Conservation (phyloP, 2,888 invertebrate genomes). For the Mycalesis mineus region DNA sequence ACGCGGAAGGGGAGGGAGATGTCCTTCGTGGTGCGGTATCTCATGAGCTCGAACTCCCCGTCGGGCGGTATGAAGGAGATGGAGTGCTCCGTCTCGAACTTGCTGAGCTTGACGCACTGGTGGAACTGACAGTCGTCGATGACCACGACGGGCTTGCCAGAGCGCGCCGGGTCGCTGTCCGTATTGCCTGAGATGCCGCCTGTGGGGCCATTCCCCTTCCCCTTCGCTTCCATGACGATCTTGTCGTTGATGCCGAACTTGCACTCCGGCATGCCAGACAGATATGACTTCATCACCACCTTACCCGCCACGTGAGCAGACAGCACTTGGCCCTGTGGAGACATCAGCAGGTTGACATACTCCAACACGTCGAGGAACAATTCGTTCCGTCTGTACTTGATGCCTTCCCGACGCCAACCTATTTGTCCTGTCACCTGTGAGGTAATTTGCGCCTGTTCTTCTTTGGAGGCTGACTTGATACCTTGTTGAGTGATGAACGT, state of each 20-base stretch:
- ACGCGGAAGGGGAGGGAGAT: slow-evolving; percentile 99
- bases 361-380: slow-evolving; percentile 99
- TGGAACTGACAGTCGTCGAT: slow-evolving; percentile 99
- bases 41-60: slow-evolving; percentile 99
- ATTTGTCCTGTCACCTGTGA: slow-evolving; percentile 99
- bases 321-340: slow-evolving; percentile 98
- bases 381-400: slow-evolving; percentile 99
- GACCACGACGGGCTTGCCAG: slow-evolving; percentile 99
- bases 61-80: slow-evolving; percentile 99
- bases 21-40: slow-evolving; percentile 99
- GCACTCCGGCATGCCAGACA: slow-evolving; percentile 99
- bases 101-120: slow-evolving; percentile 99
- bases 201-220: slow-evolving; percentile 79
- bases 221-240: slow-evolving; percentile 97
- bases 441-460: slow-evolving; percentile 99
- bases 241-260: slow-evolving; percentile 99
- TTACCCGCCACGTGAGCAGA: slow-evolving; percentile 99
- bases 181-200: slow-evolving; percentile 83
- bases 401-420: slow-evolving; percentile 99
- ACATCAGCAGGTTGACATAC: slow-evolving; percentile 99
- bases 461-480: slow-evolving; percentile 98
- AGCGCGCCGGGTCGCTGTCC: slow-evolving; percentile 88
- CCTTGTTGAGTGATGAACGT: slow-evolving; percentile 99
- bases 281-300: slow-evolving; percentile 99
- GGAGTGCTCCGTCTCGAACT: slow-evolving; percentile 99